Conservation (phyloP, 2,113 vertebrate genomes). For the Onychostoma macrolepis region DNA sequence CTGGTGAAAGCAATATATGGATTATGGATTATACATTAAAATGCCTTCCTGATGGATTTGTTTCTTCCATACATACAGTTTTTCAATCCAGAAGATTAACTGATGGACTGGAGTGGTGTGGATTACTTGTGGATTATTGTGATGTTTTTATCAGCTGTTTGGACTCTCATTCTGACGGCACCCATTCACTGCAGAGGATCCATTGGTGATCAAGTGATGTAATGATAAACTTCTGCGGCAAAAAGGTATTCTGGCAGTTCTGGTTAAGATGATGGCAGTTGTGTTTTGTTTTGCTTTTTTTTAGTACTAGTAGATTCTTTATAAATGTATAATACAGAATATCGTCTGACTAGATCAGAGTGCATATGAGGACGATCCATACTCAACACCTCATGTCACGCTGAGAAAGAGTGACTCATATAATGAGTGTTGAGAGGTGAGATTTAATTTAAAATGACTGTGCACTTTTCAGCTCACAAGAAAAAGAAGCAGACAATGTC, state of each 20-base stretch:
- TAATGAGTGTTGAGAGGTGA: neutral
- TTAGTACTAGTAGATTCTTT: neutral
- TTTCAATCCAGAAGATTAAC: neutral
- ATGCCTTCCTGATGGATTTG: no score
- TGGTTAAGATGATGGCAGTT: neutral
- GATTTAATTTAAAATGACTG: constrained; percentile 26
- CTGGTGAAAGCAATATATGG: no score
- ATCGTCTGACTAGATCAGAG: neutral
- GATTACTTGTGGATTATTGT: neutral
- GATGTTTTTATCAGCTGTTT: neutral
- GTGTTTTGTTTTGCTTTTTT: neutral
- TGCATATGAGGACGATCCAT: constrained; percentile 19
- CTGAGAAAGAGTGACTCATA: neutral
- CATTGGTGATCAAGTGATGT: neutral
- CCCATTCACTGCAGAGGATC: neutral
- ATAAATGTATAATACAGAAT: neutral
- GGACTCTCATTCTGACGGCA: no score
- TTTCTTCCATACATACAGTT: no score
- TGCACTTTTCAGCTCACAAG: constrained; percentile 17
- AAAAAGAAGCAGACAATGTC: neutral
- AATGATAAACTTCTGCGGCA: neutral
- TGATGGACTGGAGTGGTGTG: neutral
- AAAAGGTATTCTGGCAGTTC: neutral
- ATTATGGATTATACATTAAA: no score
- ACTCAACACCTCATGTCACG: neutral